Base-by-base conservation (phyloP, 2,113 vertebrate genomes). In the Mirza zaza region DNA sequence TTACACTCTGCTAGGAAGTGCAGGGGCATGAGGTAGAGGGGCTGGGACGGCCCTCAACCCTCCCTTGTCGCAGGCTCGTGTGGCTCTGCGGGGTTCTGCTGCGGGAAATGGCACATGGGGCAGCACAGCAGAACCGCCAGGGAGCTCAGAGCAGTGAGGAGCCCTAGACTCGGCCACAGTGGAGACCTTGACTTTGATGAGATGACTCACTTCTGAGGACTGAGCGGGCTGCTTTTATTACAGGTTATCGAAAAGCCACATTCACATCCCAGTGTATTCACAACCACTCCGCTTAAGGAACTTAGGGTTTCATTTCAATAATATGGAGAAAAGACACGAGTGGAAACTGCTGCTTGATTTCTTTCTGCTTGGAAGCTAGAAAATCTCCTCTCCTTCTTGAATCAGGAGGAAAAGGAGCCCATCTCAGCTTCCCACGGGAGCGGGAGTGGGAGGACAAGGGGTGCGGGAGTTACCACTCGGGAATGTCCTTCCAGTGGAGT, bases 91-190 rank as follows among this genome's bases (percentile, higher is more conserved):
- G 39, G 76, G 13, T 76, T 57, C 75, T 84, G 77, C n/a, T 5
- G 18, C 2, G 25, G 39, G 73, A 71, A 87, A 50, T 3, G 39
- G 61, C 10, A 17, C 1, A 2, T 5, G 3, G 20, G 36, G 2
- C 14, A 52, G 57, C 55, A 8, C 17, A 11, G 6, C 18, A 36
- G 65, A 55, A n/a, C 20, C 3, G 21, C 36, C 8, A 27, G 6
- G 32, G 63, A 34, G 42, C 5, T 67, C 25, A 39, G 14, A n/a
- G 50, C 21, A 18, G 25, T 6, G 2, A 52, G 63, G 17, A 2
- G 18, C 11, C 18, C 45, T 5, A 6, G 7, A 14, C 50, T 57
- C 6, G 15, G 21, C 23, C 2, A 3, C 2, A 6, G 61, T 5
- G 14, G 39, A 68, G 23, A n/a, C 55, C 32, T 61, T 83, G 68